Conservation (phyloP, 2,797 vertebrate species). For the Phrynocephalus forsythii region DNA sequence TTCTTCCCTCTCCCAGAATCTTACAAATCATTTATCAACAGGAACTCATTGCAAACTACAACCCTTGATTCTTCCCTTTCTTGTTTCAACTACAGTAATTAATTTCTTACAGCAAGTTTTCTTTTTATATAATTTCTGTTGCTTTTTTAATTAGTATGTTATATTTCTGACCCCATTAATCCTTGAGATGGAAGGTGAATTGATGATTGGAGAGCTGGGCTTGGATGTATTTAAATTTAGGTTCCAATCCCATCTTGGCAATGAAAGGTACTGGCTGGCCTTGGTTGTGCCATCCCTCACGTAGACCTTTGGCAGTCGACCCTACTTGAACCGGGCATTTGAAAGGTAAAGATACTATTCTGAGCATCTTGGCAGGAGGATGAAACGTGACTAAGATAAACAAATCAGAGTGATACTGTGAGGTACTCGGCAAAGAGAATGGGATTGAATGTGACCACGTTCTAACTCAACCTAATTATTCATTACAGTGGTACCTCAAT, state of each 20-base stretch:
- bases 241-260: neutral
- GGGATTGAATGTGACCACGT: neutral
- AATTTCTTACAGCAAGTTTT: conserved; percentile 24
- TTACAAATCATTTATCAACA: conserved; percentile 40
- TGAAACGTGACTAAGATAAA: neutral
- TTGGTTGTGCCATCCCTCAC: neutral
- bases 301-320: neutral
- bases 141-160: conserved; percentile 1
- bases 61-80: neutral
- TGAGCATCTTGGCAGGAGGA: neutral
- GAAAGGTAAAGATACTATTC: neutral
- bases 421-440: neutral
- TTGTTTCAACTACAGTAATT: conserved; percentile 25
- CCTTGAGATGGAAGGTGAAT: neutral
- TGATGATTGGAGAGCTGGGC: neutral
- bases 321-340: neutral
- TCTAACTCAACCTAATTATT: neutral
- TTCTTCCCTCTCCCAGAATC: conserved; percentile 12
- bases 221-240: neutral
- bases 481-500: neutral
- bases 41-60: conserved; percentile 21
- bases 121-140: conserved; percentile 16
- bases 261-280: neutral
- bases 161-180: conserved; percentile 10
- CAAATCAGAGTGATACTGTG: neutral